Evolutionary conservation across 2,797 vertebrate genomes (phyloP), one percentile per base, ranked within the genome.

Genomic region (Acomys russatus): DNA sequence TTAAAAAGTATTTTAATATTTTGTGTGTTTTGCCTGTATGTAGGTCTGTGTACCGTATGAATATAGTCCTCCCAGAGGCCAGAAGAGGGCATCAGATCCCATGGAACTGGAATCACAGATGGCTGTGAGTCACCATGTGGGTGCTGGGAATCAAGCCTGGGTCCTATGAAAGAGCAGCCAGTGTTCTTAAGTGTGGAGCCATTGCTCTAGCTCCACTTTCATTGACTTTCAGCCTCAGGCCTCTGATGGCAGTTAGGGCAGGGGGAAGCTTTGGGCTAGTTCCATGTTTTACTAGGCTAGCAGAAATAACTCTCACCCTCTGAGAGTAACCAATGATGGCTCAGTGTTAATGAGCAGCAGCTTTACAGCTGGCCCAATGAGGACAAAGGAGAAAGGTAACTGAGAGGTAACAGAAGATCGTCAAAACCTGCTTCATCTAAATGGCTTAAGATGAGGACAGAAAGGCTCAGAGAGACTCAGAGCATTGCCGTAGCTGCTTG

Each of bases 391-490:
- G 28, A 28, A 33, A 66, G 61, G 63, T n/a, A 87, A 91, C n/a
- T 3, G 44, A 83, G 63, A 74, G 70, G 56, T 4, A 20, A 91
- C 1, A 22, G 51, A 77, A 73, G 4, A 63, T 28, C 66, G 14
- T 76, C 20, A 89, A 64, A 12, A 30, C 64, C 28, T 49, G 17
- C 25, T 59, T 66, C 70, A 87, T 64, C 64, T 63, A 88, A 91
- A 70, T 79, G 28, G 79, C 28, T 83, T 64, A 91, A 77, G 87
- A 22, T 64, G 25, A 70, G 35, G 54, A 85, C 20, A 82, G 28
- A n/a, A 76, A 84, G 73, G 54, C 78, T 95, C 79, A 80, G 89
- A 85, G 92, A 91, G 38, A 56, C 76, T 70, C 73, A 91, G 89
- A 79, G 49, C 38, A 66, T 82, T 90, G 38, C 74, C 63, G 80